Evolutionary conservation across 2,888 invertebrate genomes (phyloP), one percentile per base, ranked within the genome.

Genomic region (Parasteatoda lunata): DNA sequence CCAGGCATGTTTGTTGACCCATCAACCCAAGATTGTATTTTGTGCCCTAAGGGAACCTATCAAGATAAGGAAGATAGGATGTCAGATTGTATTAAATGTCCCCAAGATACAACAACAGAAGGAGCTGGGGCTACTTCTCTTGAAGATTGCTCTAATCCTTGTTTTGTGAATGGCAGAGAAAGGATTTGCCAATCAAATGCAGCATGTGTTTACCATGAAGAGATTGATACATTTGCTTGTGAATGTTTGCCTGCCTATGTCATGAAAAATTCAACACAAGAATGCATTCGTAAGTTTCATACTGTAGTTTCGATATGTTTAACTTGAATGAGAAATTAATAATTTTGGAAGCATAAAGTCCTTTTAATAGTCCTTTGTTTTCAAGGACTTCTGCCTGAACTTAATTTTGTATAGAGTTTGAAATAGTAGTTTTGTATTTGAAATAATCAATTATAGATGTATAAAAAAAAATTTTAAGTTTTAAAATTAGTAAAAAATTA

Each of bases 241-340:
- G 96, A 97, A 91, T 98, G 98, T 92, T 97, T 97, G 91, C 96
- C 97, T 0, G 98, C 97, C 0, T 98, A 96, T 93, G 80, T 80
- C 3, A 82, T 7, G 77, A 76, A 81, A 13, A 80, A 84, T n/a
- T 64, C 77, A 13, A 85, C 88, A 11, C 75, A 75, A 15, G 88
- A 89, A 9, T 97, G 97, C 91, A 93, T 92, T 90, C 94, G 94
- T 94, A 91, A 90, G 90, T 89, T 15, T 75, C 47, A n/a, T 30
- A 30, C 0, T 30, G 30, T 30, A 30, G 30, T 2, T 30, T 30
- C 2, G n/a, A 30, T 30, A 30, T 30, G 30, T 30, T 30, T 30
- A 2, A 30, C 0, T 30, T 30, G 30, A 30, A 30, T 30, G 2
- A 30, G 0, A 2, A 30, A 30, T 30, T 30, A 30, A 30, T 30